Conservation (phyloP, 2,113 vertebrate genomes). For the Cyphotilapia sp. region DNA sequence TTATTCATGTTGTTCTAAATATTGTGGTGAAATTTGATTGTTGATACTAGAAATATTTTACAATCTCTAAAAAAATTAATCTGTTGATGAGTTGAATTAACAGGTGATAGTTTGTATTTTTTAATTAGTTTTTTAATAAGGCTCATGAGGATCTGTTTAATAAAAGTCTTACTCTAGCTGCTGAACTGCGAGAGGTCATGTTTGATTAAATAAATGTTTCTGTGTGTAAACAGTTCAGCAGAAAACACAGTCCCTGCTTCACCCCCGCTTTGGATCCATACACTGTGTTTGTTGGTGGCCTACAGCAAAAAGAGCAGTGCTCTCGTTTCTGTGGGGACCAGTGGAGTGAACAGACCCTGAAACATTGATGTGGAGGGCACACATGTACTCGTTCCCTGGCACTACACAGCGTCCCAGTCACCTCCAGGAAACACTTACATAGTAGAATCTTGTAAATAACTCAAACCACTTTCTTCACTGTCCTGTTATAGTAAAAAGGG, state of each 20-base stretch:
- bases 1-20: not conserved
- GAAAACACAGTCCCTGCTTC: not conserved
- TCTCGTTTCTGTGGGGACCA: not conserved
- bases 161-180: not conserved
- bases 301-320: not conserved
- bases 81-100: not conserved
- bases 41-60: not conserved
- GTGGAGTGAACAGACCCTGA: conserved; percentile 32
- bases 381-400: not conserved
- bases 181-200: fast-evolving
- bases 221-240: not conserved
- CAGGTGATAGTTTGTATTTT: not conserved
- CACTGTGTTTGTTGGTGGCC: not conserved
- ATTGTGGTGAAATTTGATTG: not conserved
- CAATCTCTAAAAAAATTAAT: not conserved
- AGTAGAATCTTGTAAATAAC: conserved; percentile 2
- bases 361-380: conserved; percentile 41
- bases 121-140: not conserved
- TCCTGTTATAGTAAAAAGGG: not conserved
- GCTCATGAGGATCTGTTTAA: not conserved
- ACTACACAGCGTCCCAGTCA: not conserved
- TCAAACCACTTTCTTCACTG: not conserved
- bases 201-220: not conserved
- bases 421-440: not conserved
- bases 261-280: not conserved